Conservation (phyloP, 2,888 invertebrate genomes). For the Prostheceraeus crozeri region DNA sequence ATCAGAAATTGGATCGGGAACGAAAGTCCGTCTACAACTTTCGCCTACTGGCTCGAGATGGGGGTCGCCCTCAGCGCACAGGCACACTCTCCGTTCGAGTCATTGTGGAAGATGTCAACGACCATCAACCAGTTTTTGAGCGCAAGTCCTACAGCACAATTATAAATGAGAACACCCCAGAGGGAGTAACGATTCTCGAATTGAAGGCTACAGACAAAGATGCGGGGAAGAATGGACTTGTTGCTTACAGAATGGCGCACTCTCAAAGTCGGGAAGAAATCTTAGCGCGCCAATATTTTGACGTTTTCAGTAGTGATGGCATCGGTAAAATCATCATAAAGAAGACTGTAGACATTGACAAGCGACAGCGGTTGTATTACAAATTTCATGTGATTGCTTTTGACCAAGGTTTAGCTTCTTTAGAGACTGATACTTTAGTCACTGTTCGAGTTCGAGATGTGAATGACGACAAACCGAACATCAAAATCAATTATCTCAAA, state of each 20-base stretch:
- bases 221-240: neutral
- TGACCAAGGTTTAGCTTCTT: constrained; percentile 3
- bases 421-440: neutral
- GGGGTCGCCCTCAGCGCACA: neutral
- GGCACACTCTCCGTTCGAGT: constrained; percentile 11
- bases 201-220: neutral
- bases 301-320: neutral
- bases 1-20: neutral
- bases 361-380: neutral
- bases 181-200: constrained; percentile 11
- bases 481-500: constrained; percentile 8
- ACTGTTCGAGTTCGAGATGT: constrained; percentile 4
- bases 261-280: neutral
- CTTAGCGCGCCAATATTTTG: neutral
- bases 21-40: neutral
- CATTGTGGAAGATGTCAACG: constrained; percentile 11
- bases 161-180: neutral
- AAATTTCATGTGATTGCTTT: neutral
- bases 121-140: constrained; percentile 1
- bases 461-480: constrained; percentile 5
- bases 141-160: neutral
- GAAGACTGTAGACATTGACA: constrained; percentile 10
- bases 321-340: neutral
- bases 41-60: constrained; percentile 1
- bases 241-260: constrained; percentile 3